phyloP scores from a whole-genome alignment of 2,113 vertebrate species.

The Cryptotis parvus region DNA sequence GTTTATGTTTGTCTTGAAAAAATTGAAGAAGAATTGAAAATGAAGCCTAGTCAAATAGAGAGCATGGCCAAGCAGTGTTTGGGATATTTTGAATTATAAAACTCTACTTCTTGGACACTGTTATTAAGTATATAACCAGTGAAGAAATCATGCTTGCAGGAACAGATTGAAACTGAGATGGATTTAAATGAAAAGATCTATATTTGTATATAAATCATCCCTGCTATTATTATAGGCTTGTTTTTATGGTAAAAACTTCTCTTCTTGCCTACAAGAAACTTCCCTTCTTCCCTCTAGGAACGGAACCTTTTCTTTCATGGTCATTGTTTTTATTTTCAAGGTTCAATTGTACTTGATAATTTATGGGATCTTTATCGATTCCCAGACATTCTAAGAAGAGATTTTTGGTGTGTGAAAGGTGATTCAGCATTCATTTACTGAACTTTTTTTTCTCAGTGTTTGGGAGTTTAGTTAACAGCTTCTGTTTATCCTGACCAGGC shows the following conservation, averaged over 20 bases:
- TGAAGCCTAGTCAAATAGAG: neutral
- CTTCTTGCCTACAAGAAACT: neutral
- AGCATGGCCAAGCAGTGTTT: neutral
- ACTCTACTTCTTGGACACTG: neutral
- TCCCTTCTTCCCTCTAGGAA: neutral
- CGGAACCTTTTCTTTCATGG: neutral
- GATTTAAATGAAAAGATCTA: constrained; percentile 13
- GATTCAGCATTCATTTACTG: constrained; percentile 26
- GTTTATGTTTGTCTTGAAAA: neutral
- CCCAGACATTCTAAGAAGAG: neutral
- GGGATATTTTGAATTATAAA: constrained; percentile 26
- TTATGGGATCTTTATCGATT: constrained; percentile 27
- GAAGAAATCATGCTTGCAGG: constrained; percentile 53
- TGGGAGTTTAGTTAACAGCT: too few species aligned
- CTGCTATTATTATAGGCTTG: neutral
- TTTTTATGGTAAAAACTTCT: neutral
- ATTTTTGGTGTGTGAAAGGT: constrained; percentile 26
- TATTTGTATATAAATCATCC: neutral
- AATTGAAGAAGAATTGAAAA: constrained; percentile 38
- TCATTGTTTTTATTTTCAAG: neutral
- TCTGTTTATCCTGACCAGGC: too few species aligned
- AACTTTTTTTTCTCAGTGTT: too few species aligned
- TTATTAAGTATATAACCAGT: constrained; percentile 51
- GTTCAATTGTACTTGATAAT: neutral
- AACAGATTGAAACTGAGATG: neutral